Conservation (phyloP, 2,113 vertebrate genomes). For the Salminus brasiliensis region DNA sequence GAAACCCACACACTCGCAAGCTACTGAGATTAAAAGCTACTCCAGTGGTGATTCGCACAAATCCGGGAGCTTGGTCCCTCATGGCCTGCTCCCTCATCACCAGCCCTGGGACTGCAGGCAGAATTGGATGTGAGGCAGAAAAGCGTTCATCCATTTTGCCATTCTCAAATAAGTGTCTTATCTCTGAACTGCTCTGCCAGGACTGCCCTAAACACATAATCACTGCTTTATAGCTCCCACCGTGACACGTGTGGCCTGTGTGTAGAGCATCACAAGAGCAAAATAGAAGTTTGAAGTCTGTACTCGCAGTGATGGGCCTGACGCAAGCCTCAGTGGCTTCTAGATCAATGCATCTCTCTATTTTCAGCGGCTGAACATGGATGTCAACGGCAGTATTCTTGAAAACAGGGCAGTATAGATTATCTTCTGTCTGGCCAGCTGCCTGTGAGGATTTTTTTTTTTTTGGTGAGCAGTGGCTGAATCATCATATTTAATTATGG, state of each 20-base stretch:
- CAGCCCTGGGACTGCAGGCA: neutral
- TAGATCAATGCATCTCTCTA: slow-evolving; percentile 68
- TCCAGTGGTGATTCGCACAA: neutral
- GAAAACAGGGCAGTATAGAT: slow-evolving; percentile 18
- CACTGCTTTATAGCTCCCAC: neutral
- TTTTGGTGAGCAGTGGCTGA: neutral
- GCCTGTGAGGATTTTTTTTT: slow-evolving; percentile 11
- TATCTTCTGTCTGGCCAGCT: slow-evolving; percentile 33
- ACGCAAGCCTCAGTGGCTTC: slow-evolving; percentile 55
- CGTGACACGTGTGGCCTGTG: neutral
- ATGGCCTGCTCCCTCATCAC: neutral
- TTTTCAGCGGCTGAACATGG: slow-evolving; percentile 55
- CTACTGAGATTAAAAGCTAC: neutral
- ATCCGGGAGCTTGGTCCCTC: neutral
- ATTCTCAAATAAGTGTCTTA: slow-evolving; percentile 22
- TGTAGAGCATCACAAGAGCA: slow-evolving; percentile 46
- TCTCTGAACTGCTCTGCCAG: neutral
- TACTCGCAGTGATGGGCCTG: slow-evolving; percentile 65
- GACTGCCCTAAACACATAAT: neutral
- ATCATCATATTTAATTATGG: slow-evolving; percentile 19
- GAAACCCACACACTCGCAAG: neutral
- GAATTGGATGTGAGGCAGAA: neutral
- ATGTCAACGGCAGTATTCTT: slow-evolving; percentile 29
- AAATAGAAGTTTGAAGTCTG: slow-evolving; percentile 67
- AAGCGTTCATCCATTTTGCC: neutral